Percentiles rank a stretch among this genome's conserved stretches.
Evolutionary conservation across 2,113 vertebrate species (phyloP).

Genomic region (Dendrocopos noguchii): DNA sequence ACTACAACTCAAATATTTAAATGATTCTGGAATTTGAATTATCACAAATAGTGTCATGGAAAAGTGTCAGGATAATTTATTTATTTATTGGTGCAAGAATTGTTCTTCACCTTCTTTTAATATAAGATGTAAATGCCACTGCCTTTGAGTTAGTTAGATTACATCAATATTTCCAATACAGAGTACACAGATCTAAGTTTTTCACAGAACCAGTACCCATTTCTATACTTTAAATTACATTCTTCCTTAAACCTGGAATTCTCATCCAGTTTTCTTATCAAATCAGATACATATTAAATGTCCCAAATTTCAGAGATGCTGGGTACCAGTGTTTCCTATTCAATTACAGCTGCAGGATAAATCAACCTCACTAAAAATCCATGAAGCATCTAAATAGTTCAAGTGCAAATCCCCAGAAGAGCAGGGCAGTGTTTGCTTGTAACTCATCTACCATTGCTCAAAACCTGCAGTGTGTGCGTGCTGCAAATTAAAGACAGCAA

Average conservation of each 20-base stretch:
- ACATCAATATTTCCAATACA: not conserved
- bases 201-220: not conserved
- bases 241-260: not conserved
- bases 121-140: not conserved
- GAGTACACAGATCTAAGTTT: not conserved
- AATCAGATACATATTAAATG: not conserved
- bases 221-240: not conserved
- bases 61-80: not conserved
- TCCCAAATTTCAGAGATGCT: not conserved
- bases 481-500: slow-evolving; percentile 4
- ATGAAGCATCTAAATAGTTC: not conserved
- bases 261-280: not conserved
- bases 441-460: slow-evolving; percentile 1
- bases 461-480: not conserved
- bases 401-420: not conserved
- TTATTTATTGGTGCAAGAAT: not conserved
- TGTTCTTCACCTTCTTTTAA: not conserved
- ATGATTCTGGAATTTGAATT: not conserved
- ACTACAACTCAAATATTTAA: not conserved
- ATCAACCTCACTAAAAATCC: slow-evolving; percentile 11
- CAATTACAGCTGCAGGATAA: not conserved
- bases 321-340: not conserved
- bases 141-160: not conserved
- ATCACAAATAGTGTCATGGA: not conserved
- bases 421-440: not conserved